Percentiles rank a stretch among this genome's conserved stretches.
phyloP scores from a whole-genome alignment of 2,113 vertebrate species.

The Rhynchomys soricoides region DNA sequence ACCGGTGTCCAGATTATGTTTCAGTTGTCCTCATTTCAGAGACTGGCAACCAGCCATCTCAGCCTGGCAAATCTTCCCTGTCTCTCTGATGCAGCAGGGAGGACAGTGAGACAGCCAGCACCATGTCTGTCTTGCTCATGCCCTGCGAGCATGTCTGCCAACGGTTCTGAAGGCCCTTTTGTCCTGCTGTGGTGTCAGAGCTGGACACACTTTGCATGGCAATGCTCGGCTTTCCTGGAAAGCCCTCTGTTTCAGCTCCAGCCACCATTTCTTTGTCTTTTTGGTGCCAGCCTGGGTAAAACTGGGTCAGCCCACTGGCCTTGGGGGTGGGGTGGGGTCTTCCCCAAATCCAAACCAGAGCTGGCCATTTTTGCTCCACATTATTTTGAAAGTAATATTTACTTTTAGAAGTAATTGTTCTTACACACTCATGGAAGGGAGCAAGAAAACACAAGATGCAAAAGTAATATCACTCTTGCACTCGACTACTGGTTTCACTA shows the following conservation, averaged over 20 bases:
- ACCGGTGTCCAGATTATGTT: neutral
- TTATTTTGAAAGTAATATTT: constrained; percentile 14
- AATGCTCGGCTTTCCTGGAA: constrained; percentile 63
- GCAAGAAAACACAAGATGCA: neutral
- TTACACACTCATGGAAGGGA: neutral
- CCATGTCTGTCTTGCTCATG: neutral
- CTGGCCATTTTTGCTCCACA: neutral
- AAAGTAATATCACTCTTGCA: neutral
- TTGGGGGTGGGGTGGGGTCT: neutral
- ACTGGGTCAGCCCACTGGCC: neutral
- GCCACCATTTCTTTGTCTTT: neutral
- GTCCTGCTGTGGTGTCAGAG: neutral
- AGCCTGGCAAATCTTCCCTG: constrained; percentile 17
- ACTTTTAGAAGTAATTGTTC: neutral
- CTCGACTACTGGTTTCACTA: neutral
- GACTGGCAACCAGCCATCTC: neutral
- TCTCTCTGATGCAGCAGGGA: neutral
- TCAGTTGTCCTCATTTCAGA: neutral
- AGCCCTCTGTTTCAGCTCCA: constrained; percentile 27
- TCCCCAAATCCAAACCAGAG: neutral
- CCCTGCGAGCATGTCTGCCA: neutral
- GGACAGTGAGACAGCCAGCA: neutral
- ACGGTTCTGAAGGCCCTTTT: constrained; percentile 47
- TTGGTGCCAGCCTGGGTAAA: neutral
- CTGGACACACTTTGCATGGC: neutral